These are phyloP conservation scores for Pseudois nayaur DNA, from an alignment of 2,113 vertebrate genomes.

Conservation along the genomic window DNA sequence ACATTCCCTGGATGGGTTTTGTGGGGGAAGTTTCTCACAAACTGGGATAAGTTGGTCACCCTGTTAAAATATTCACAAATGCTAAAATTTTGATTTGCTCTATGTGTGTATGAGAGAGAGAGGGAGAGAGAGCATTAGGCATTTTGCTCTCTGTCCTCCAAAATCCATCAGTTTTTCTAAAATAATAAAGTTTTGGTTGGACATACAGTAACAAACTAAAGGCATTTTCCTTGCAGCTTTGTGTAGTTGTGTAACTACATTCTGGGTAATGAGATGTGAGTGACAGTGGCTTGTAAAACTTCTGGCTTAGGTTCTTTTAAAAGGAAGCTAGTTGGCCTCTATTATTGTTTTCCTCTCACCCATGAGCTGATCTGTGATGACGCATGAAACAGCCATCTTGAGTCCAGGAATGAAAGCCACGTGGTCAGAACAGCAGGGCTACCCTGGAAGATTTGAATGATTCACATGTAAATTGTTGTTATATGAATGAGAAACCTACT, in stretches of 20 bases:
- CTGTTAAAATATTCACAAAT: conserved; percentile 1
- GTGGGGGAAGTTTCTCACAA: neutral
- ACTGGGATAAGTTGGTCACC: neutral
- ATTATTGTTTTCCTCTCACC: neutral
- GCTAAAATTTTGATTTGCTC: neutral
- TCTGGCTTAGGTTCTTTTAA: neutral
- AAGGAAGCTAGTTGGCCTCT: neutral
- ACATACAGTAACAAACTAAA: neutral
- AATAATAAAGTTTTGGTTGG: neutral
- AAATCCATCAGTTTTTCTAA: neutral
- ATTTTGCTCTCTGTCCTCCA: neutral
- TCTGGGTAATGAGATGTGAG: neutral
- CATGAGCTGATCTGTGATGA: neutral
- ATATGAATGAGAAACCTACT: neutral
- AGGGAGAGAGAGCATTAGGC: neutral
- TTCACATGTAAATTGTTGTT: neutral
- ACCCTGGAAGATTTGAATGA: no score
- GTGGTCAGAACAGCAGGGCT: neutral
- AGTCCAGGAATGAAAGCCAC: neutral
- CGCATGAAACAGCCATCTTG: neutral
- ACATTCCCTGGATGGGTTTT: neutral
- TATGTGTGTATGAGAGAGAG: neutral
- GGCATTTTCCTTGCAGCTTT: neutral
- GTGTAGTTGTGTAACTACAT: neutral
- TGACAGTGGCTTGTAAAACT: neutral